Conservation (phyloP, 2,113 vertebrate genomes). For the Ammodramus savannarum region DNA sequence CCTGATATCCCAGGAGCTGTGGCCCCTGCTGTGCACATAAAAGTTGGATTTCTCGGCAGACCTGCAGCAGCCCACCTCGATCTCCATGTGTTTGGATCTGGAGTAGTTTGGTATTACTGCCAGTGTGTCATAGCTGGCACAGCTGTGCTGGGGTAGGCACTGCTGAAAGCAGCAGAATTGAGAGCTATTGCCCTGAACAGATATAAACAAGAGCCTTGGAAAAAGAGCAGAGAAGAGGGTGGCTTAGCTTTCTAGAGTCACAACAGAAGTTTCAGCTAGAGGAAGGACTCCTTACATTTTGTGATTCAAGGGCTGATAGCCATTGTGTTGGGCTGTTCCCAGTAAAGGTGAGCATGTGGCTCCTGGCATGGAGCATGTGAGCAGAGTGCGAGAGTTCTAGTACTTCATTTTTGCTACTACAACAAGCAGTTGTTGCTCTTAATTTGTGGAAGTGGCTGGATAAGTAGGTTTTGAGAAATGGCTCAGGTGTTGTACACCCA, state of each 20-base stretch:
- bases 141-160: neutral
- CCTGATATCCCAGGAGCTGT: neutral
- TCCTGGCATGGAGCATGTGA: neutral
- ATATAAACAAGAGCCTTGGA: neutral
- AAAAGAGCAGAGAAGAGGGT: neutral
- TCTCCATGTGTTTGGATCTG: neutral
- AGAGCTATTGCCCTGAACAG: neutral
- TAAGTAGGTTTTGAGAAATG: neutral
- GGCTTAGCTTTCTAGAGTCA: neutral
- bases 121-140: accelerated
- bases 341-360: neutral
- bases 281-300: neutral
- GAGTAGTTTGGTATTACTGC: neutral
- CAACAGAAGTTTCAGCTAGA: neutral
- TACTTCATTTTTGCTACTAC: neutral
- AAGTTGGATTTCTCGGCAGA: neutral
- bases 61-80: neutral
- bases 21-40: neutral
- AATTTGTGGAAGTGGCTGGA: neutral
- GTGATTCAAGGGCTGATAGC: neutral
- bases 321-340: neutral
- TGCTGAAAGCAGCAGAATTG: neutral
- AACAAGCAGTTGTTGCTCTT: neutral
- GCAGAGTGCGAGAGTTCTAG: neutral
- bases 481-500: neutral